Percentiles rank a stretch among this genome's conserved stretches.
Conservation (phyloP, 2,888 invertebrate genomes). For the Pseudococcus viburni region DNA sequence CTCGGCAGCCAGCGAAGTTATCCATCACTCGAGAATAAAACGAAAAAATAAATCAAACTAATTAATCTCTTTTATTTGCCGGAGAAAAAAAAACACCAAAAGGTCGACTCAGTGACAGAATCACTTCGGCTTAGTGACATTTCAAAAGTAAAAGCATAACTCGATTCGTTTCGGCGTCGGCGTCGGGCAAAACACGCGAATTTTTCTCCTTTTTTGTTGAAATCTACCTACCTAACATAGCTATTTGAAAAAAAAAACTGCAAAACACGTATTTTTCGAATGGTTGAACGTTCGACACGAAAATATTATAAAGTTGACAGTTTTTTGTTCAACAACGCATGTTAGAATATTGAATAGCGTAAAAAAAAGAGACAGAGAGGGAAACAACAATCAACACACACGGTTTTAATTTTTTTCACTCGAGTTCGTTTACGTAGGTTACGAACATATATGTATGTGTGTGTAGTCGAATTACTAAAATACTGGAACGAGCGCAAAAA, state of each 20-base stretch:
- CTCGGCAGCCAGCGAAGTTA: background rate
- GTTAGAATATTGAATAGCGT: constrained; percentile 12
- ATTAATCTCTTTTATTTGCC: constrained; percentile 36
- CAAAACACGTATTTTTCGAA: constrained; percentile 31
- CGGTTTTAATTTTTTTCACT: constrained; percentile 19
- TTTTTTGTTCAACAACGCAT: constrained; percentile 9
- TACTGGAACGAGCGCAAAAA: constrained; percentile 37
- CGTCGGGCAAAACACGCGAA: background rate
- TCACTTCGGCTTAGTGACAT: background rate
- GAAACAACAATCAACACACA: constrained; percentile 36
- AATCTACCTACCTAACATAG: background rate
- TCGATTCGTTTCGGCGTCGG: background rate
- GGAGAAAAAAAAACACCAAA: background rate
- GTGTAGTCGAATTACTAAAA: constrained; percentile 29
- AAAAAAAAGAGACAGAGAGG: background rate
- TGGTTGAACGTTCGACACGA: constrained; percentile 7
- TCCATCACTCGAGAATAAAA: constrained; percentile 5
- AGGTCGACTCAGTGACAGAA: constrained; percentile 11
- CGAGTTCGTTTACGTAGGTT: background rate
- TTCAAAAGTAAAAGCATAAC: background rate
- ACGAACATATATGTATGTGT: background rate
- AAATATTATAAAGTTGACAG: constrained; percentile 20
- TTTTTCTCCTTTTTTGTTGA: background rate
- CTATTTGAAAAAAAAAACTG: constrained; percentile 13
- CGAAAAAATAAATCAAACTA: constrained; percentile 33